phyloP scores from a whole-genome alignment of 2,113 vertebrate species.

The Lontra canadensis region DNA sequence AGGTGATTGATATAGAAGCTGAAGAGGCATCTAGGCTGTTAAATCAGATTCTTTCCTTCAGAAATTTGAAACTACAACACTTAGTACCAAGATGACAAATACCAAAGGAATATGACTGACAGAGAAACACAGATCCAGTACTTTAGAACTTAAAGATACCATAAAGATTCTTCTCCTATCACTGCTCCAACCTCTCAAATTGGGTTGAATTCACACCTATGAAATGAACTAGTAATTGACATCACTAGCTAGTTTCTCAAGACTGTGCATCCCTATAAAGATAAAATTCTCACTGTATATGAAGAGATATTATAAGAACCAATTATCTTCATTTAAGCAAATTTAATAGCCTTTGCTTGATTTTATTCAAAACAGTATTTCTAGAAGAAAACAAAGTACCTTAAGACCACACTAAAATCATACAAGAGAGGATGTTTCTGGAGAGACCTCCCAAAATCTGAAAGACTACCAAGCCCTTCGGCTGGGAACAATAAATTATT shows the following conservation, averaged over 20 bases:
- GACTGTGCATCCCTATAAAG: not conserved
- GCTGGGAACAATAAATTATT: conserved; percentile 35
- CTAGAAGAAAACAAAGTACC: not conserved
- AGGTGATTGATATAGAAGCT: not conserved
- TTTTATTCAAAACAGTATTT: conserved; percentile 41
- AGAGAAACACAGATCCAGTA: not conserved
- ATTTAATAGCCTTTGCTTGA: not conserved
- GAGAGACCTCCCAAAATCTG: conserved; percentile 14
- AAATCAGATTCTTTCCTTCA: not conserved
- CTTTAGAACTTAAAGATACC: conserved; percentile 21
- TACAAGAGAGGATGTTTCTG: not conserved
- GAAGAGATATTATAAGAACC: not conserved
- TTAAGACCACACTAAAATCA: not conserved
- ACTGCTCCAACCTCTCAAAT: not conserved
- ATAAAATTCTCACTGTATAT: conserved; percentile 11
- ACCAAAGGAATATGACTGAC: not conserved
- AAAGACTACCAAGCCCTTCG: conserved; percentile 5
- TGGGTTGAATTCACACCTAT: not conserved
- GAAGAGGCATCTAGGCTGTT: not conserved
- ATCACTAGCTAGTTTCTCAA: conserved; percentile 9
- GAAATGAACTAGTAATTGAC: not conserved
- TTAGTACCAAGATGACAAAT: not conserved
- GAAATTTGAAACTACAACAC: conserved; percentile 37
- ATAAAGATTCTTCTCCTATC: not conserved
- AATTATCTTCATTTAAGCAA: conserved; percentile 5